Conservation (phyloP, 2,113 vertebrate genomes). For the Choloepus hoffmanni region DNA sequence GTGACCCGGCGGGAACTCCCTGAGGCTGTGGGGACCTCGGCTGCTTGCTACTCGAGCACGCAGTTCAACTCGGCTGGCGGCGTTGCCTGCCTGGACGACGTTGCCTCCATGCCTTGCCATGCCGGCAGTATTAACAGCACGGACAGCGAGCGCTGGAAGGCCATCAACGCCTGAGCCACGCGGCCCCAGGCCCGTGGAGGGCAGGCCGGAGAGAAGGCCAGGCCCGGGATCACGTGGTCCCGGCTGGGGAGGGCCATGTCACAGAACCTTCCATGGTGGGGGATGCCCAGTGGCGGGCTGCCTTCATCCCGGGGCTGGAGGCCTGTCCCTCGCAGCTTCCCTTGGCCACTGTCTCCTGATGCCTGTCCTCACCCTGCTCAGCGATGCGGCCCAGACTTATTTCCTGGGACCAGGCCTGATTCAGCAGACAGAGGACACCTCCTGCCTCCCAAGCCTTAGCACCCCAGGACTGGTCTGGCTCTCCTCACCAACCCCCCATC, state of each 20-base stretch:
- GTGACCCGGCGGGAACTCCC: conserved; percentile 92
- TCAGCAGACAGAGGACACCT: not conserved
- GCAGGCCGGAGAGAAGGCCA: not conserved
- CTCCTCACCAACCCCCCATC: no score
- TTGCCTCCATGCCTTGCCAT: conserved; percentile 94
- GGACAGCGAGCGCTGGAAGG: conserved; percentile 97
- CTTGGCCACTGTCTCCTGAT: not conserved
- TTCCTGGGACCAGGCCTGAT: not conserved
- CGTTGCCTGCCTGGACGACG: conserved; percentile 92
- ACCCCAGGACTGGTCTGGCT: not conserved
- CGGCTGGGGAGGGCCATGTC: fast-evolving
- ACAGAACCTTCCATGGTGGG: not conserved
- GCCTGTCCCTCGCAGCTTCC: not conserved
- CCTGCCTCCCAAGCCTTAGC: not conserved
- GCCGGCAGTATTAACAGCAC: conserved; percentile 94
- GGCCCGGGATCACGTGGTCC: not conserved
- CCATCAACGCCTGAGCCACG: conserved; percentile 89
- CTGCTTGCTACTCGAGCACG: conserved; percentile 93
- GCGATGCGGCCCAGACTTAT: fast-evolving
- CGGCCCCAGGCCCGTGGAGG: not conserved
- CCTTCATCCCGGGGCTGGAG: not conserved
- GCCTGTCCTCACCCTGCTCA: not conserved
- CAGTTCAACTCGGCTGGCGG: conserved; percentile 92
- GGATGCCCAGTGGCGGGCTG: not conserved
- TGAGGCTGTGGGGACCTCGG: conserved; percentile 87